These are phyloP conservation scores for Ciconia maguari DNA, from an alignment of 2,113 vertebrate genomes.

Conservation along the genomic window DNA sequence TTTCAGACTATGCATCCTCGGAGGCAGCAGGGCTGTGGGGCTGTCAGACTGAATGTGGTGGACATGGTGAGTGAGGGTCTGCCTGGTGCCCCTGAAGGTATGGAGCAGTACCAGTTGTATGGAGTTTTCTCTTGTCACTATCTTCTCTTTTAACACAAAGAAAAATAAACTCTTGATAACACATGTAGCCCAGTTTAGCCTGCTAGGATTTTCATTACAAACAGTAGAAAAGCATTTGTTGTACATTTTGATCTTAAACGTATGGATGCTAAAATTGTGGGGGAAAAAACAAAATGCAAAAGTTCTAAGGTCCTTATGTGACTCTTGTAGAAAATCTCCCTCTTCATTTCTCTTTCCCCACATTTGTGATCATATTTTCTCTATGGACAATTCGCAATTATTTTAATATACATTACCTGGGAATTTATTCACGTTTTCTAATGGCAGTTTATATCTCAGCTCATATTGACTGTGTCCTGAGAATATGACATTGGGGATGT, in stretches of 20 bases:
- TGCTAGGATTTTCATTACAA: background rate
- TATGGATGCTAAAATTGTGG: background rate
- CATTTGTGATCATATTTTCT: background rate
- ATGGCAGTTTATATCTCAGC: conserved; percentile 86
- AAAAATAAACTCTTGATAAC: background rate
- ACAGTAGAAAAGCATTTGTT: background rate
- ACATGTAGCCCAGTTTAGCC: background rate
- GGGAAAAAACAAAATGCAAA: accelerated
- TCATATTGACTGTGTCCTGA: conserved; percentile 81
- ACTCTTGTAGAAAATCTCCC: background rate
- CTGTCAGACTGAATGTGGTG: background rate
- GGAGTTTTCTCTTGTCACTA: background rate
- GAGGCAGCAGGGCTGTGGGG: background rate
- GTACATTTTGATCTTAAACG: background rate
- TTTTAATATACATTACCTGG: conserved; percentile 74
- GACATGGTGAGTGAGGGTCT: background rate
- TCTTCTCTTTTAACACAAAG: background rate
- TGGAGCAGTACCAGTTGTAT: accelerated
- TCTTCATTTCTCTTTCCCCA: background rate
- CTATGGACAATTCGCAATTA: background rate
- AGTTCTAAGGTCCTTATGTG: background rate
- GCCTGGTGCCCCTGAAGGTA: background rate
- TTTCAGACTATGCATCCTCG: background rate
- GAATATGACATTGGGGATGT: conserved; percentile 81
- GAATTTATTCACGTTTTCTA: conserved; percentile 84